Percentiles rank a stretch among this genome's conserved stretches.
phyloP scores from a whole-genome alignment of 2,888 invertebrate species.

The Capitulum mitella region DNA sequence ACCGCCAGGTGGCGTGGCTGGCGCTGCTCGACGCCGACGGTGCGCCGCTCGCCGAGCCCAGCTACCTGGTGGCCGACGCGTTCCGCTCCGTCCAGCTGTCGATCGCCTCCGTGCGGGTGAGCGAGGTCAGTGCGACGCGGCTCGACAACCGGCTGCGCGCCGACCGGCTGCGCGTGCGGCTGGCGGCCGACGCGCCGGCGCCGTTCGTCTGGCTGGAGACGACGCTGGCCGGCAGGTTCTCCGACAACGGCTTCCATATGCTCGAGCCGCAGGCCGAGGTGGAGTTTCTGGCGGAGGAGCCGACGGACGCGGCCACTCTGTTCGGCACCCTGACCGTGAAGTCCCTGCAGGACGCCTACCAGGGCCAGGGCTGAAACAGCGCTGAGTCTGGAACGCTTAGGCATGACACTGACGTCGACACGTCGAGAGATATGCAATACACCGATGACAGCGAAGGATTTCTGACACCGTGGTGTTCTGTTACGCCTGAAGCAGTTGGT shows the following conservation, averaged over 20 bases:
- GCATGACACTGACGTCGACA: too few species aligned
- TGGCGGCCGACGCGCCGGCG: conserved; percentile 30
- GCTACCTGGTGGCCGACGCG: background rate
- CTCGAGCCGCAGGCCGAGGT: conserved; percentile 32
- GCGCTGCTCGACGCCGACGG: background rate
- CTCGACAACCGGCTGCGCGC: background rate
- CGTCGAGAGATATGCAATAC: too few species aligned
- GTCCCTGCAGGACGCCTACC: conserved; percentile 14
- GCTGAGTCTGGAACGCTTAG: too few species aligned
- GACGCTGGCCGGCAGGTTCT: conserved; percentile 31
- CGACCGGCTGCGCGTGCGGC: conserved; percentile 17
- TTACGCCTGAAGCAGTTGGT: too few species aligned
- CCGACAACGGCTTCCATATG: conserved; percentile 35
- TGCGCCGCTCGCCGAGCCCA: background rate
- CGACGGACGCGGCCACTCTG: background rate
- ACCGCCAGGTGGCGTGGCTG: background rate
- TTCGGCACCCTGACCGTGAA: background rate
- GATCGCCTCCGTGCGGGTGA: background rate
- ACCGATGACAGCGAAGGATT: too few species aligned
- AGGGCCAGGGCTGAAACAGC: too few species aligned
- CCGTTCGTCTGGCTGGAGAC: conserved; percentile 35
- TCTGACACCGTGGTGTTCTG: too few species aligned
- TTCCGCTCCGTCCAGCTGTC: background rate
- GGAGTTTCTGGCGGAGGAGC: conserved; percentile 32
- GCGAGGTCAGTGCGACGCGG: background rate